These are phyloP conservation scores for Macaria liturata DNA, from an alignment of 2,888 invertebrate genomes.

Conservation along the genomic window DNA sequence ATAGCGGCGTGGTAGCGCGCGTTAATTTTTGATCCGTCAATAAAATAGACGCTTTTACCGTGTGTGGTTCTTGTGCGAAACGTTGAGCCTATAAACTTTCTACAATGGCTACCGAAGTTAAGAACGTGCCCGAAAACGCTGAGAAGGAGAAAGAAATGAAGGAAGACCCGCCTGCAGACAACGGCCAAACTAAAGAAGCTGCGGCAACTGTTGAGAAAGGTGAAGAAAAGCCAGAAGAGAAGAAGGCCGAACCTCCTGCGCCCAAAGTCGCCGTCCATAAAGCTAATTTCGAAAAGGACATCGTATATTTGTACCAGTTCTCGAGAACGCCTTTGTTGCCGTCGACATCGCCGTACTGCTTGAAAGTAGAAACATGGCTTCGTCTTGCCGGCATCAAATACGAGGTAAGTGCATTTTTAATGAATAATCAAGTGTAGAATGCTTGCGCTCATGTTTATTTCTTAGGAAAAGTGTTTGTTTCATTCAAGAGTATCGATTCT, in stretches of 20 bases:
- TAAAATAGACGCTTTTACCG: neutral
- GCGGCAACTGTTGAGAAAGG: slow-evolving; percentile 72
- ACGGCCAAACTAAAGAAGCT: slow-evolving; percentile 73
- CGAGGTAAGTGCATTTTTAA: slow-evolving; percentile 87
- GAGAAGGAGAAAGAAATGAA: slow-evolving; percentile 85
- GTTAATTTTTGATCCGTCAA: neutral
- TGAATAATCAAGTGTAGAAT: neutral
- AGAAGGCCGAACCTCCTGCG: slow-evolving; percentile 85
- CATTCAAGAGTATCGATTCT: slow-evolving; percentile 5
- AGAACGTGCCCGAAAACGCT: slow-evolving; percentile 85
- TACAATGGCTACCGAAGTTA: slow-evolving; percentile 90
- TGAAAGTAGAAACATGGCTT: slow-evolving; percentile 98
- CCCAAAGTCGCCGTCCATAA: slow-evolving; percentile 94
- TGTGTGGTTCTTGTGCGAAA: slow-evolving; percentile 13
- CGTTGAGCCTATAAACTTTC: slow-evolving; percentile 2
- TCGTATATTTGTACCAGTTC: slow-evolving; percentile 97
- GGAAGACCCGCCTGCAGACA: slow-evolving; percentile 79
- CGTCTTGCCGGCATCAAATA: slow-evolving; percentile 95
- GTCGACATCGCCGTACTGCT: slow-evolving; percentile 95
- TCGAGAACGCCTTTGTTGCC: slow-evolving; percentile 95
- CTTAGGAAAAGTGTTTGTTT: slow-evolving; percentile 1
- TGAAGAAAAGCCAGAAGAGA: slow-evolving; percentile 75
- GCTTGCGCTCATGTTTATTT: slow-evolving; percentile 19
- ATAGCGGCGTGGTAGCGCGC: neutral
- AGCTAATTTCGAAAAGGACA: slow-evolving; percentile 94